phyloP scores from a whole-genome alignment of 1,140 invertebrate species.

The Heliothis subflexa region DNA sequence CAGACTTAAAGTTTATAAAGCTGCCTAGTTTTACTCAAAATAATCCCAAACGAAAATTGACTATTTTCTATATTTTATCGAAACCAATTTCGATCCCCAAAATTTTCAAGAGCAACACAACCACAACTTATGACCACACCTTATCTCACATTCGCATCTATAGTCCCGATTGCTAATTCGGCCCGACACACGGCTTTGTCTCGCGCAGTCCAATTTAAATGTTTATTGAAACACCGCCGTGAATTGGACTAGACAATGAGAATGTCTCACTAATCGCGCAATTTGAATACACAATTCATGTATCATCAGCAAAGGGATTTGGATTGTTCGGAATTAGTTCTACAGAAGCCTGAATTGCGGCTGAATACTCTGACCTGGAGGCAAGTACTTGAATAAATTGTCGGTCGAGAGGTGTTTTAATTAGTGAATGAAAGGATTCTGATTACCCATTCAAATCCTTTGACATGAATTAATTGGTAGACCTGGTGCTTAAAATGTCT shows the following conservation, averaged over 20 bases:
- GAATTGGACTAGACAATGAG: slow-evolving; percentile 48
- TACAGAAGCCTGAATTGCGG: neutral
- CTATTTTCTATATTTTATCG: neutral
- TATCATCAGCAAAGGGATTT: slow-evolving; percentile 26
- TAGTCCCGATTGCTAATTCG: slow-evolving; percentile 25
- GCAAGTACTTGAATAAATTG: slow-evolving; percentile 19
- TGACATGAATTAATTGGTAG: neutral
- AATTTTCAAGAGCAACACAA: slow-evolving; percentile 9
- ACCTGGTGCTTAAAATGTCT: neutral
- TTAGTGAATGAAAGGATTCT: slow-evolving; percentile 27
- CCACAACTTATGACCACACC: slow-evolving; percentile 9
- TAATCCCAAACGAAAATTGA: neutral
- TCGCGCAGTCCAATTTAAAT: slow-evolving; percentile 67
- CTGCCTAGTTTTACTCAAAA: too few species aligned
- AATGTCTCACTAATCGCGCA: slow-evolving; percentile 40
- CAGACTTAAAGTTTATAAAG: too few species aligned
- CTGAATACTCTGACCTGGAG: neutral
- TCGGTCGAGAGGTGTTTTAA: slow-evolving; percentile 21
- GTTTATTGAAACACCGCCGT: slow-evolving; percentile 62
- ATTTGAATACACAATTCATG: slow-evolving; percentile 47
- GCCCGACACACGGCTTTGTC: slow-evolving; percentile 18
- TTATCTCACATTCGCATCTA: neutral
- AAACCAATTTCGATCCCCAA: neutral
- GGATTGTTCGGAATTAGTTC: slow-evolving; percentile 18
- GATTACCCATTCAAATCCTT: slow-evolving; percentile 31